These are phyloP conservation scores for Ectobius pallidus DNA, from an alignment of 2,888 invertebrate genomes.

Conservation along the genomic window DNA sequence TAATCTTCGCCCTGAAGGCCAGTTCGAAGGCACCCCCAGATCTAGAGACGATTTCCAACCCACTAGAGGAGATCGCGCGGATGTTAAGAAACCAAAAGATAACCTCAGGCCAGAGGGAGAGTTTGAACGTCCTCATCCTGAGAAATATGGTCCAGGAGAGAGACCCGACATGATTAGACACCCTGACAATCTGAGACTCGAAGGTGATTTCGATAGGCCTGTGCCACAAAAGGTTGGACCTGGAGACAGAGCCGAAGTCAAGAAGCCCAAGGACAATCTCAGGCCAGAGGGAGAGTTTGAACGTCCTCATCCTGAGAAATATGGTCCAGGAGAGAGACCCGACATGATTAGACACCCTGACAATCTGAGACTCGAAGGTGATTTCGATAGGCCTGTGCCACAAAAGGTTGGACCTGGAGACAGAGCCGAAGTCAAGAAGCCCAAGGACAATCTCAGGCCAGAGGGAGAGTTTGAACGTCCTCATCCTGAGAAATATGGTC, in stretches of 20 bases:
- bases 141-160: constrained; percentile 55
- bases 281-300: constrained; percentile 44
- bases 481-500: too few species aligned
- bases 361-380: too few species aligned
- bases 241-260: constrained; percentile 50
- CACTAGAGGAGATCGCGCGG: constrained; percentile 52
- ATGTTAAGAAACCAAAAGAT: constrained; percentile 45
- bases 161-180: constrained; percentile 58
- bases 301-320: too few species aligned
- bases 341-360: too few species aligned
- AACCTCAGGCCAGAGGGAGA: constrained; percentile 44
- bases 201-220: constrained; percentile 45
- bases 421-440: constrained; percentile 47
- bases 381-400: too few species aligned
- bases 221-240: constrained; percentile 50
- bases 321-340: constrained; percentile 53
- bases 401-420: constrained; percentile 54
- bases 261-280: constrained; percentile 56
- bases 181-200: constrained; percentile 48
- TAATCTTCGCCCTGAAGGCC: constrained; percentile 69
- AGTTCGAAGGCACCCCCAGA: constrained; percentile 60
- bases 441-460: constrained; percentile 57
- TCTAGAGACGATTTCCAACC: constrained; percentile 53
- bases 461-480: constrained; percentile 59
- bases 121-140: constrained; percentile 53